Evolutionary conservation across 2,113 vertebrate genomes (phyloP), one percentile per base, ranked within the genome.

Genomic region (Alaudala cheleensis): DNA sequence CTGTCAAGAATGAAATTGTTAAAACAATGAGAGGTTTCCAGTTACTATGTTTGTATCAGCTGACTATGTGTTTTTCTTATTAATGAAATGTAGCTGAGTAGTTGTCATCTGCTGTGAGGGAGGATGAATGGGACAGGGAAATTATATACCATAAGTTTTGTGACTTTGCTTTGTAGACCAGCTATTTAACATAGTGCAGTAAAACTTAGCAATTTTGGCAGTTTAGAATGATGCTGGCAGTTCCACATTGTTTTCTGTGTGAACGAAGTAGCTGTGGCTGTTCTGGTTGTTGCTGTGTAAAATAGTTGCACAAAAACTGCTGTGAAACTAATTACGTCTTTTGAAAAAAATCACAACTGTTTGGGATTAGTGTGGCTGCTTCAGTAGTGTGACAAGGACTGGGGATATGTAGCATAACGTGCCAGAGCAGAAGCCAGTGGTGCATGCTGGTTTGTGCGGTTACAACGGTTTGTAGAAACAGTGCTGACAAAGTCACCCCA

Each of bases 401-500:
- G 49, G 34, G 72, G 26, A 3, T 82, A 33, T 76, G 70, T 31
- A 80, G 58, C 57, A 18, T 83, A 70, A 73, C 15, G 1, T 80
- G 74, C 64, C 69, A 42, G 34, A 80, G 84, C 47, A 57, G 76
- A 70, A 93, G 67, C 58, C 72, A n/a, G 23, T 62, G 39, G 50
- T 72, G 57, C 58, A 56, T 64, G 28, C 77, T 93, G 87, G n/a
- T 62, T 91, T 89, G 51, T 6, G 9, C 57, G 58, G 60, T 81
- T 88, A 58, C 88, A 88, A 47, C 54, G 82, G 44, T 65, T 91
- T 93, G 87, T 85, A 77, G 78, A 92, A 90, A 81, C 37, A 91
- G 8, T 33, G 39, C 66, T 86, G 72, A 73, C 76, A 21, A 64
- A 82, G 54, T 92, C 2, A 14, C 53, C 26, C n/a, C 10, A 2